phyloP scores from a whole-genome alignment of 2,888 invertebrate species.

The Argyresthia goedartella region DNA sequence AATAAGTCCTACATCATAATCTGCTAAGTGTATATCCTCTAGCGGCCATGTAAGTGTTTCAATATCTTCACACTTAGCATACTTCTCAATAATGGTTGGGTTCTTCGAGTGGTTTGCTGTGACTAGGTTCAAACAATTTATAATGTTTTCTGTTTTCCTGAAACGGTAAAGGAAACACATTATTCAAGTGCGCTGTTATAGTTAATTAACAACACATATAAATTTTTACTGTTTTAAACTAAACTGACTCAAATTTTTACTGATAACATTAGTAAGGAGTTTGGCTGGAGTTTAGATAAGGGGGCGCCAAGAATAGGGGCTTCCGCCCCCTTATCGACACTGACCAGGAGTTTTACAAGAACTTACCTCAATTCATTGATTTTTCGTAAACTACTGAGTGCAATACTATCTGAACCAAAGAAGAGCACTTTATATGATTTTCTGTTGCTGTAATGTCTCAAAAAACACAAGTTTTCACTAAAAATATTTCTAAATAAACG shows the following conservation, averaged over 20 bases:
- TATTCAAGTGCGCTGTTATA: too few species aligned
- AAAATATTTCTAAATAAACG: conserved; percentile 21
- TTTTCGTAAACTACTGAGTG: conserved; percentile 78
- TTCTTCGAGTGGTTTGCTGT: conserved; percentile 73
- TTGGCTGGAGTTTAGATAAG: too few species aligned
- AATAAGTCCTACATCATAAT: conserved; percentile 89
- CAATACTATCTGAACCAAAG: conserved; percentile 89
- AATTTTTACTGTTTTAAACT: too few species aligned
- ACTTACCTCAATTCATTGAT: conserved; percentile 78
- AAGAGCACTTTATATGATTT: conserved; percentile 71
- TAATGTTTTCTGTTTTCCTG: conserved; percentile 63
- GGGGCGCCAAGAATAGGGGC: too few species aligned
- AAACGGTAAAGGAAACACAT: conserved; percentile 12
- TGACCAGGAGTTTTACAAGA: not conserved
- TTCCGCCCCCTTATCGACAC: too few species aligned
- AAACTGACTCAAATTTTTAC: not conserved
- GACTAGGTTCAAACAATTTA: conserved; percentile 76
- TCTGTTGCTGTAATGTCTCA: conserved; percentile 20
- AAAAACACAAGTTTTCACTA: conserved; percentile 23
- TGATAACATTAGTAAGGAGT: too few species aligned
- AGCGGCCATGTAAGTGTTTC: conserved; percentile 77
- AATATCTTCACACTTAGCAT: conserved; percentile 74
- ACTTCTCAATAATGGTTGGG: conserved; percentile 76
- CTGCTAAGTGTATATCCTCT: conserved; percentile 33
- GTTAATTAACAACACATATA: not conserved